These are phyloP conservation scores for Rhaphigaster nebulosa DNA, from an alignment of 2,888 invertebrate species.

Conservation along the genomic window DNA sequence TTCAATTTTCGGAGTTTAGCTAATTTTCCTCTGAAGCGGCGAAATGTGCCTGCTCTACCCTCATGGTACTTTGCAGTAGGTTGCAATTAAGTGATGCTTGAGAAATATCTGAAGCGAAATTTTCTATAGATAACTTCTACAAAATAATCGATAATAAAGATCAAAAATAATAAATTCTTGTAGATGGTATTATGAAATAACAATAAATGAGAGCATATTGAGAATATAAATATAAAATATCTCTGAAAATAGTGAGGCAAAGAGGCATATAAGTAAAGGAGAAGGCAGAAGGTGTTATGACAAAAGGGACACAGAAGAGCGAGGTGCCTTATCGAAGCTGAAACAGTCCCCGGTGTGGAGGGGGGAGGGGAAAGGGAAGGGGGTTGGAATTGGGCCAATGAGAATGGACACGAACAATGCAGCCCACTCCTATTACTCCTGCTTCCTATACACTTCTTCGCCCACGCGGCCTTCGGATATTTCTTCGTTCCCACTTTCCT, in stretches of 20 bases:
- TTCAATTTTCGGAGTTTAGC: too few species aligned
- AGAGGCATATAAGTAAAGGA: neutral
- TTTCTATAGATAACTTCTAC: too few species aligned
- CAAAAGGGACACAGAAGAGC: neutral
- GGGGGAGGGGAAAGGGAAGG: neutral
- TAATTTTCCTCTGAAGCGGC: too few species aligned
- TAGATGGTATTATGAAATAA: neutral
- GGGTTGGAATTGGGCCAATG: constrained; percentile 32
- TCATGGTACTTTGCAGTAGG: too few species aligned
- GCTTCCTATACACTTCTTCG: constrained; percentile 29
- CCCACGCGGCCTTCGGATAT: neutral
- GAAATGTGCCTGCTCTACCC: too few species aligned
- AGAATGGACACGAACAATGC: constrained; percentile 40
- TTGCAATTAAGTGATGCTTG: too few species aligned
- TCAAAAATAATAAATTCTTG: neutral
- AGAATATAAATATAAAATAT: neutral
- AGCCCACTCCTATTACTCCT: constrained; percentile 28
- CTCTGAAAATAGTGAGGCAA: neutral
- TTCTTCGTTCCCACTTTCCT: constrained; percentile 19
- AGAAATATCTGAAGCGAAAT: too few species aligned
- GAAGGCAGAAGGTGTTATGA: constrained; percentile 18
- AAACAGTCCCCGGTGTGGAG: neutral
- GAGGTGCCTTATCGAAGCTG: constrained; percentile 19
- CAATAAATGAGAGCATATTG: neutral
- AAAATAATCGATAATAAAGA: too few species aligned